These are phyloP conservation scores for Pteronura brasiliensis DNA, from an alignment of 2,113 vertebrate species.

Conservation along the genomic window DNA sequence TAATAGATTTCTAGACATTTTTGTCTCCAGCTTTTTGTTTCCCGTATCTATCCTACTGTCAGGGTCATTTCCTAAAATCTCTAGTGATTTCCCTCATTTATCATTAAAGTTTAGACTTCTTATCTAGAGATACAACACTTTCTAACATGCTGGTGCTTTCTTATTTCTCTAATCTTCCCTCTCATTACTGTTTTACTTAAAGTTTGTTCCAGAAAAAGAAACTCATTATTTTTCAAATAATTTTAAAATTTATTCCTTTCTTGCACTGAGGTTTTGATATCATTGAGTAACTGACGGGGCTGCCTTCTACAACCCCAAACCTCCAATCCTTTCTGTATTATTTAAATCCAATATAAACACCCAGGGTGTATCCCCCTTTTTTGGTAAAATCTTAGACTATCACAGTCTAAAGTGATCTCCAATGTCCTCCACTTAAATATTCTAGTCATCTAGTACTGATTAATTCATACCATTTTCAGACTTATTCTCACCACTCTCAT, in stretches of 20 bases:
- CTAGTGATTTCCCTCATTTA: neutral
- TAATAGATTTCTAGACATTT: conserved; percentile 6
- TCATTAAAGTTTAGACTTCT: neutral
- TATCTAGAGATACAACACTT: neutral
- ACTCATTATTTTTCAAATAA: neutral
- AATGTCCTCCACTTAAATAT: neutral
- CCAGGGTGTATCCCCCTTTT: neutral
- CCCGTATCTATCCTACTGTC: neutral
- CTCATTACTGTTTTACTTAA: neutral
- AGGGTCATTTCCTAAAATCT: neutral
- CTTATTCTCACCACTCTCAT: neutral
- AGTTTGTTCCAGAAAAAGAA: neutral
- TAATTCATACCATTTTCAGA: neutral
- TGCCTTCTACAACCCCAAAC: neutral
- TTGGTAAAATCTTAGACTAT: neutral
- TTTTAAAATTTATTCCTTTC: neutral
- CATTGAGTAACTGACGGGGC: neutral
- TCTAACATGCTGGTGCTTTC: neutral
- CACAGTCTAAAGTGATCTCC: neutral
- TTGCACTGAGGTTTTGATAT: neutral
- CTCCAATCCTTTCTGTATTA: neutral
- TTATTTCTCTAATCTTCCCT: neutral
- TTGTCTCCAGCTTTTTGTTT: neutral
- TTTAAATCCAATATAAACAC: neutral
- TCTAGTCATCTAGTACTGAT: neutral